Evolutionary conservation across 2,113 vertebrate species (phyloP).

Genomic region (Gorsachius goisagi): DNA sequence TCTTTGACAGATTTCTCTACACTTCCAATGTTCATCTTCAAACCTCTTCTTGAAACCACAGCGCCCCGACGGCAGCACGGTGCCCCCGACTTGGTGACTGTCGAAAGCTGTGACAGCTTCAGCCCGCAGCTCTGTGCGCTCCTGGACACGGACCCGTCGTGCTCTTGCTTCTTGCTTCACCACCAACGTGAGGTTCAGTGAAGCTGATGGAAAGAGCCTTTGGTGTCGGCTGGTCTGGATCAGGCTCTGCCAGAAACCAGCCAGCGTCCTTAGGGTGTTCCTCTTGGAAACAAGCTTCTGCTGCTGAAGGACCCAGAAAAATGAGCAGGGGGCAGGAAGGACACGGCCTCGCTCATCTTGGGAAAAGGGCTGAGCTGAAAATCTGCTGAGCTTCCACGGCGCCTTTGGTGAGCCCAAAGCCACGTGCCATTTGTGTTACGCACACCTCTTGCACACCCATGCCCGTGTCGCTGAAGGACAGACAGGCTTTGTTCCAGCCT

Average conservation of each 20-base stretch:
- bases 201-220: neutral
- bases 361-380: neutral
- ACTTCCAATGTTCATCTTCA: neutral
- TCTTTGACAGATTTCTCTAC: neutral
- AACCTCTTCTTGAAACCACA: neutral
- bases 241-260: neutral
- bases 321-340: neutral
- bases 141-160: neutral
- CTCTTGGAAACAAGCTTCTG: neutral
- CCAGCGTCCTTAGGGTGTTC: neutral
- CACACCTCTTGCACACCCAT: neutral
- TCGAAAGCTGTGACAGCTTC: neutral
- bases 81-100: accelerated
- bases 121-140: neutral
- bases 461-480: neutral
- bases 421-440: neutral
- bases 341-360: neutral
- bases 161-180: neutral
- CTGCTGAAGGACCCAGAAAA: neutral
- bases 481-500: neutral
- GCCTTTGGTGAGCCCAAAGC: neutral
- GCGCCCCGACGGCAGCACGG: neutral
- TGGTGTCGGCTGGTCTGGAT: neutral
- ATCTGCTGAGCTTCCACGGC: neutral
- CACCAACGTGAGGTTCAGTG: neutral